Evolutionary conservation across 2,888 invertebrate species (phyloP).

Genomic region (Volucella zonaria): DNA sequence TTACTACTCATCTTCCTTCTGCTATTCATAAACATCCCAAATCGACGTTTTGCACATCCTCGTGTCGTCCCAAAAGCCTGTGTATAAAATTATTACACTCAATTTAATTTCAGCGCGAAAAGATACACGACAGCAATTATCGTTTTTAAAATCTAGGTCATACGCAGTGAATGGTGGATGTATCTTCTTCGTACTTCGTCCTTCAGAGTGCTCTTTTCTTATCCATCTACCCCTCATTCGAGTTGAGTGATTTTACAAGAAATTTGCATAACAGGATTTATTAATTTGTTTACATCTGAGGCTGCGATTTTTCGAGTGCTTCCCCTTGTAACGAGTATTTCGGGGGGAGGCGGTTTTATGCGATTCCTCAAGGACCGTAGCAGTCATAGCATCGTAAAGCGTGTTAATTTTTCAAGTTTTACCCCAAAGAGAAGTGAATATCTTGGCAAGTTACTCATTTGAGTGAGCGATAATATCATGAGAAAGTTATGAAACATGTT

Average conservation of each 20-base stretch:
- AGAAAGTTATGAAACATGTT: not conserved
- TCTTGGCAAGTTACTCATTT: not conserved
- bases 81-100: not conserved
- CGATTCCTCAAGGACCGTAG: too few relatives aligned
- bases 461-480: not conserved
- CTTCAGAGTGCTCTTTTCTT: too few relatives aligned
- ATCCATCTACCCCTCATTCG: too few relatives aligned
- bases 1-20: too few relatives aligned
- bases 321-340: too few relatives aligned
- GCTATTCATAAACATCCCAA: too few relatives aligned
- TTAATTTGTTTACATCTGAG: not conserved
- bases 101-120: not conserved
- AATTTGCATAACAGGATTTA: not conserved
- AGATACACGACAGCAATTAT: conserved; percentile 1
- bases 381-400: not conserved
- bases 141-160: not conserved
- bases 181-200: too few relatives aligned
- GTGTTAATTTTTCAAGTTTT: not conserved
- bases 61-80: too few relatives aligned
- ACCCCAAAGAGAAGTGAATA: not conserved
- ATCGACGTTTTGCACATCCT: too few relatives aligned
- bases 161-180: too few relatives aligned
- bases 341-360: too few relatives aligned
- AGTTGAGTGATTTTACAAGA: not conserved
- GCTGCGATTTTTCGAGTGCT: not conserved